Evolutionary conservation across 1,140 invertebrate genomes (phyloP), one percentile per base, ranked within the genome.

Genomic region (Eufriesea mexicana): DNA sequence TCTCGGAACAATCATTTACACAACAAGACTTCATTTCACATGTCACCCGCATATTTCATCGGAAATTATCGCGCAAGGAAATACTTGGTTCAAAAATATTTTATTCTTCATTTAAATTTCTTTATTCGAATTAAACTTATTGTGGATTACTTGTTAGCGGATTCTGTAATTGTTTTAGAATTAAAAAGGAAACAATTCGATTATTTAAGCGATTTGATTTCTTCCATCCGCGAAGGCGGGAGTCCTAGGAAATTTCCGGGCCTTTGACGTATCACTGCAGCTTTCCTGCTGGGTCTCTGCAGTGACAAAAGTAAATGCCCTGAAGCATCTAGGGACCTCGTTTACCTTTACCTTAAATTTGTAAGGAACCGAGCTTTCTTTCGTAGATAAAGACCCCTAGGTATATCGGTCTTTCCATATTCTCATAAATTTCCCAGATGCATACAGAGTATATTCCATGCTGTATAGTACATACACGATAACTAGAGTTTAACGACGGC

Each of bases 341-440:
- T 79, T 71, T 14, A n/a, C 20, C 54, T 70, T 61, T 42, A 4
- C 51, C 23, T 68, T 59, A 79, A 79, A 71, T 23, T 25, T 9
- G 10, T 59, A 57, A 23, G 35, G 49, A 42, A 18, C 9, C 18
- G 12, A 12, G 2, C 7, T 9, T 57, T 42, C 0, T 5, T 16
- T 4, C 49, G 5, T 18, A 2, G 6, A 0, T 35, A 54, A 8
- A 23, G 7, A 4, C 2, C 25, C 25, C 18, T 2, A 54, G 5
- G 0, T 70, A 25, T 51, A 28, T 71, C 10, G 68, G 9, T 20
- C 2, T 10, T 28, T 54, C 5, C 16, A 12, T 35, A 70, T 70
- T 4, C 14, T 2, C 18, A 9, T 35, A 35, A 45, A 73, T 73
- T n/a, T 18, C 6, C 20, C 57, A 57, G 42, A 0, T 23, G n/a